Evolutionary conservation across 2,113 vertebrate species (phyloP).

Genomic region (Scomber japonicus): DNA sequence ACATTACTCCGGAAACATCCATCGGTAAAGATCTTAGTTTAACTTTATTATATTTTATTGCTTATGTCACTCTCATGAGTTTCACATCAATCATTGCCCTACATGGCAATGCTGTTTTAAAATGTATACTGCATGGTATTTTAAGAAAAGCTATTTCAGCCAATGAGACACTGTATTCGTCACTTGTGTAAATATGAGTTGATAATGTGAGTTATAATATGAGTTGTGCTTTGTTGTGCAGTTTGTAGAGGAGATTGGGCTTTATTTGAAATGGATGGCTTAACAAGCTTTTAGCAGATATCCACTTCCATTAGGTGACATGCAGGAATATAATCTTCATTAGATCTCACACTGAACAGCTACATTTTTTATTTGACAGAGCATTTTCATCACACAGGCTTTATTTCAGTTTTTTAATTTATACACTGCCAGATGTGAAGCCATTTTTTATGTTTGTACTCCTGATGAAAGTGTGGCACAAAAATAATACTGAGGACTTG

Average conservation of each 20-base stretch:
- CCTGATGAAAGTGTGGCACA: background rate
- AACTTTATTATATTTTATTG: too few relatives aligned
- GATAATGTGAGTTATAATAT: background rate
- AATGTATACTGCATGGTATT: too few relatives aligned
- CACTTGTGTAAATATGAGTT: background rate
- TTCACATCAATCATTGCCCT: too few relatives aligned
- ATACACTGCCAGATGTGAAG: background rate
- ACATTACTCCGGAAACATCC: conserved; percentile 95
- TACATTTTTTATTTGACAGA: too few relatives aligned
- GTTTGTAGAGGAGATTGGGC: background rate
- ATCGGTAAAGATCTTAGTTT: conserved; percentile 82
- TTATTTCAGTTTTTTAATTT: background rate
- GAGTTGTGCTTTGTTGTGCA: background rate
- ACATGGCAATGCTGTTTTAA: too few relatives aligned
- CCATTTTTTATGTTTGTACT: background rate
- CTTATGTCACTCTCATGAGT: too few relatives aligned
- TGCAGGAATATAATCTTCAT: too few relatives aligned
- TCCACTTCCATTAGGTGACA: too few relatives aligned
- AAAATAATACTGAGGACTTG: background rate
- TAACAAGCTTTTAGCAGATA: too few relatives aligned
- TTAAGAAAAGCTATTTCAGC: too few relatives aligned
- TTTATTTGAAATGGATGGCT: background rate
- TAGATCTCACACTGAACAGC: too few relatives aligned
- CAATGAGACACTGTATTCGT: too few relatives aligned
- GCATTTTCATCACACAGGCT: background rate